A percentile compares a stretch with the other conserved stretches of the same genome.
phyloP scores from a whole-genome alignment of 1,140 invertebrate species.

The Danaus plexippus region DNA sequence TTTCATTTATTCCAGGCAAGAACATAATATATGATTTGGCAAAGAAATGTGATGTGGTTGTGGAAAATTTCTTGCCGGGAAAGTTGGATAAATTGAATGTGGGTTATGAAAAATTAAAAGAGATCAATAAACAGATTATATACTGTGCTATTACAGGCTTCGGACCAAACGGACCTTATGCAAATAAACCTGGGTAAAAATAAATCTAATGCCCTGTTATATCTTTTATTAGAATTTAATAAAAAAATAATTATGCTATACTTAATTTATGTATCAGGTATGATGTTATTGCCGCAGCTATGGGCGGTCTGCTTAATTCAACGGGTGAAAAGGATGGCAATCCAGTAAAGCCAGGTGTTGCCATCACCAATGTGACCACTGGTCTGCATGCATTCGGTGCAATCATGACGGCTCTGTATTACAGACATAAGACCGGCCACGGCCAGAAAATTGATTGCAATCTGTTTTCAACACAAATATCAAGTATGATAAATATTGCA shows the following conservation, averaged over 20 bases:
- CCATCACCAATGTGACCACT: constrained; percentile 93
- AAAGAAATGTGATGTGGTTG: constrained; percentile 85
- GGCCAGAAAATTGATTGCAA: constrained; percentile 96
- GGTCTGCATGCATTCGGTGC: constrained; percentile 96
- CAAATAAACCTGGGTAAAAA: constrained; percentile 79
- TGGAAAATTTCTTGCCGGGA: constrained; percentile 97
- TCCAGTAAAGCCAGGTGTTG: constrained; percentile 94
- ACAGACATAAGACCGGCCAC: constrained; percentile 81
- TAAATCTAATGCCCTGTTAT: not conserved
- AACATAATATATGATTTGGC: constrained; percentile 83
- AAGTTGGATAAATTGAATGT: constrained; percentile 85
- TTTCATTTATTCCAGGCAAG: constrained; percentile 71
- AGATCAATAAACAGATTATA: constrained; percentile 84
- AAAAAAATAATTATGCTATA: not conserved
- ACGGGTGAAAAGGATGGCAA: constrained; percentile 88
- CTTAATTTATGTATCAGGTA: constrained; percentile 72
- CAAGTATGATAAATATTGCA: constrained; percentile 90
- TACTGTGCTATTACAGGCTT: constrained; percentile 97
- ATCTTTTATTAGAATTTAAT: not conserved
- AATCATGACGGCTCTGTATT: constrained; percentile 91
- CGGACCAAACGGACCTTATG: constrained; percentile 89
- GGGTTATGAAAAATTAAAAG: constrained; percentile 83
- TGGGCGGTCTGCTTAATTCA: constrained; percentile 91
- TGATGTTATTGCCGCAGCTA: constrained; percentile 94
- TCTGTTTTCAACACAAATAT: constrained; percentile 93